These are phyloP conservation scores for Coelogynopora nodosa DNA, from an alignment of 2,888 invertebrate species.

Conservation along the genomic window DNA sequence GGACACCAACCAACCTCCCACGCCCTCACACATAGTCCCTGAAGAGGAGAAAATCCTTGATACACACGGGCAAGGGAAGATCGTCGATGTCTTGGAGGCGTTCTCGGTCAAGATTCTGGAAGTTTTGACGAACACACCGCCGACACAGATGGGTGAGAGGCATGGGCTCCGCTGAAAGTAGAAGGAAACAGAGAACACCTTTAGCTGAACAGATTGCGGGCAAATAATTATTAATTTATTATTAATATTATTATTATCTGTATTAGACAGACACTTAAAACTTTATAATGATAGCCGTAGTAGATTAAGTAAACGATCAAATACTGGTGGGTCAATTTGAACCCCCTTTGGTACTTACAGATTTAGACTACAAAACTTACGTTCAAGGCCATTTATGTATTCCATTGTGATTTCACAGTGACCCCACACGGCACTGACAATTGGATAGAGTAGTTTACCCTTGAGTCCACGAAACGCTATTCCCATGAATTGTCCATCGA, in stretches of 20 bases:
- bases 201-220: too few relatives aligned
- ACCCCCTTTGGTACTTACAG: too few relatives aligned
- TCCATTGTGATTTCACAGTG: conserved; percentile 45
- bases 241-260: too few relatives aligned
- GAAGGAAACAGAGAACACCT: too few relatives aligned
- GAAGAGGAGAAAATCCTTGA: neutral
- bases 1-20: too few relatives aligned
- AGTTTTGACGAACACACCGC: neutral
- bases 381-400: conserved; percentile 12
- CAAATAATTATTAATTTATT: too few relatives aligned
- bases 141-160: neutral
- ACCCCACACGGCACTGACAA: conserved; percentile 47
- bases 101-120: neutral
- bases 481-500: conserved; percentile 45
- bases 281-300: too few relatives aligned
- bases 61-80: neutral
- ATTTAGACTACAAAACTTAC: conserved; percentile 24
- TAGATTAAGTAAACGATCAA: too few relatives aligned
- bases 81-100: neutral
- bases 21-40: too few relatives aligned
- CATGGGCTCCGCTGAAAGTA: neutral
- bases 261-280: too few relatives aligned
- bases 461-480: conserved; percentile 45
- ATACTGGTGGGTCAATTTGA: too few relatives aligned
- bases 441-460: conserved; percentile 45